A percentile compares a stretch with the other conserved stretches of the same genome.
phyloP scores from a whole-genome alignment of 2,797 vertebrate species.

The Coilia nasus region DNA sequence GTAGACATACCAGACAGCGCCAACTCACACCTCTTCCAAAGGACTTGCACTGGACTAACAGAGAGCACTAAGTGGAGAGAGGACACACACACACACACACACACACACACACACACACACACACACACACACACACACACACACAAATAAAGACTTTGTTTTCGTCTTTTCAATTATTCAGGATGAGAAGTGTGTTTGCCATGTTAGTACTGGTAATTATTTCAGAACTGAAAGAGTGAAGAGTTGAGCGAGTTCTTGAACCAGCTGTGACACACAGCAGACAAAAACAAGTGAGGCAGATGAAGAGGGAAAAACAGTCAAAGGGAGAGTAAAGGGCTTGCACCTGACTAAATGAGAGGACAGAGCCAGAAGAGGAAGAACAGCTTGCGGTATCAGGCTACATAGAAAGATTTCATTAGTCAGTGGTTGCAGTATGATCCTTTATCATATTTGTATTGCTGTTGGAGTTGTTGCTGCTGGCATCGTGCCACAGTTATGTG shows the following conservation, averaged over 20 bases:
- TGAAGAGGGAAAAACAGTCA: no score
- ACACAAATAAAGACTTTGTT: no score
- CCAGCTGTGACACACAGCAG: no score
- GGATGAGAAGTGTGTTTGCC: constrained; percentile 30
- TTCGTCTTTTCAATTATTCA: not conserved
- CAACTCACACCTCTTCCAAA: no score
- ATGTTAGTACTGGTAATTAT: constrained; percentile 26
- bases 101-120: not conserved
- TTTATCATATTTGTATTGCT: not conserved
- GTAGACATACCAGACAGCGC: no score
- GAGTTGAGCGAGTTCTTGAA: no score
- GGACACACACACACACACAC: not conserved
- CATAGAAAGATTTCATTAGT: not conserved
- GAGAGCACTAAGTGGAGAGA: no score
- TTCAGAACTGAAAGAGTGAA: not conserved
- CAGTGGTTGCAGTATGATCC: not conserved
- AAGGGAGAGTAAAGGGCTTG: not conserved
- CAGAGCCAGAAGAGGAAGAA: not conserved
- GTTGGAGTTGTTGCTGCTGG: not conserved
- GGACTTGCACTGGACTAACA: no score
- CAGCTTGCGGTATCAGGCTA: not conserved
- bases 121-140: not conserved
- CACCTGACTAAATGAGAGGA: not conserved
- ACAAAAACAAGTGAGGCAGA: no score
- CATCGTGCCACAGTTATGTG: not conserved